A percentile compares a stretch with the other conserved stretches of the same genome.
Conservation (phyloP, 2,113 vertebrate genomes). For the Brachypodius melanocephalos region DNA sequence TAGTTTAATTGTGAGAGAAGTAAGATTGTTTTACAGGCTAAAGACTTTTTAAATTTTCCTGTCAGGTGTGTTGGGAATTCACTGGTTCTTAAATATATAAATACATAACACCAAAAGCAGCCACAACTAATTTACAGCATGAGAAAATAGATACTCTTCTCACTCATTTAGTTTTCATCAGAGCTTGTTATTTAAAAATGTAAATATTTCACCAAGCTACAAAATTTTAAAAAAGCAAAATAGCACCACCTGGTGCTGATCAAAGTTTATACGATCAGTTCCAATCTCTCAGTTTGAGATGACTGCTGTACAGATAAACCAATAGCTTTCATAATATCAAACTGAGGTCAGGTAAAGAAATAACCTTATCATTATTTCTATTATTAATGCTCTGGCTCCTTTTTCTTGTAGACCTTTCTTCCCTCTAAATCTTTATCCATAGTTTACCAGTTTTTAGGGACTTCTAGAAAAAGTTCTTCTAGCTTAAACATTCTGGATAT, state of each 20-base stretch:
- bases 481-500: not conserved
- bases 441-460: not conserved
- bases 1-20: not conserved
- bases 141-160: not conserved
- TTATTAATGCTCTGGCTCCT: not conserved
- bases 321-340: rapidly evolving
- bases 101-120: not conserved
- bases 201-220: not conserved
- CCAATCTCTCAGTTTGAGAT: not conserved
- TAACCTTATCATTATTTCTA: not conserved
- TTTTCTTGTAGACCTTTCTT: not conserved
- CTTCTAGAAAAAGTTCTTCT: not conserved
- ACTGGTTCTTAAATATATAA: not conserved
- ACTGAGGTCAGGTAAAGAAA: not conserved
- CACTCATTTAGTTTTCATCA: not conserved
- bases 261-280: not conserved
- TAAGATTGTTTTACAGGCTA: not conserved
- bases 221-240: constrained; percentile 53
- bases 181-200: not conserved
- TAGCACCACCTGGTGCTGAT: constrained; percentile 73
- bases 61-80: not conserved
- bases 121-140: not conserved
- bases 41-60: not conserved
- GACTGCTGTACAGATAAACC: not conserved
- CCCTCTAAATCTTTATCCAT: not conserved